Percentiles rank a stretch among this genome's conserved stretches.
These are phyloP conservation scores for Antedon mediterranea DNA, from an alignment of 53 echinoderm and acorn worm genomes.

Conservation along the genomic window DNA sequence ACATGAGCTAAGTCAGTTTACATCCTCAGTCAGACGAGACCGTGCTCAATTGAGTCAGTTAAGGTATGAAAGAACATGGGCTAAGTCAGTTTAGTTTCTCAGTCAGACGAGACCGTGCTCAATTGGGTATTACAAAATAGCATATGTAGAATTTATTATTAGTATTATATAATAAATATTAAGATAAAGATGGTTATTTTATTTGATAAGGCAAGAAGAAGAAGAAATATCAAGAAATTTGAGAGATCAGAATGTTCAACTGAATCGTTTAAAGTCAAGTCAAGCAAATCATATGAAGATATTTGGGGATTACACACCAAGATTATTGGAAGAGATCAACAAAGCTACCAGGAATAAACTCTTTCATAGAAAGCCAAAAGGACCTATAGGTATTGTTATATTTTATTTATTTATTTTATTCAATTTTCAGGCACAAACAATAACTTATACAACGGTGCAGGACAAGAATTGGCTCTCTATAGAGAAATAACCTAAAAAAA, in stretches of 20 bases:
- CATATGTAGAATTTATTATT: too few species aligned
- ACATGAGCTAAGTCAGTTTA: conserved; percentile 53
- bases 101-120: conserved; percentile 26
- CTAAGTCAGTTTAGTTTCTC: conserved; percentile 41
- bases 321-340: conserved; percentile 49
- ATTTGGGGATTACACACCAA: conserved; percentile 57
- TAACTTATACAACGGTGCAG: too few species aligned
- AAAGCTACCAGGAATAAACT: conserved; percentile 20
- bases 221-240: conserved; percentile 26
- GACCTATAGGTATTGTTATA: conserved; percentile 84
- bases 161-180: too few species aligned
- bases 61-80: conserved; percentile 49
- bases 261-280: conserved; percentile 22
- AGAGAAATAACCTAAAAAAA: too few species aligned
- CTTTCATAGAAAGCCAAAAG: conserved; percentile 66
- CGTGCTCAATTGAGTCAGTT: conserved; percentile 33
- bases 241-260: conserved; percentile 7
- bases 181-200: background rate
- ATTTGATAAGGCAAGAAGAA: conserved; percentile 19
- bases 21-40: conserved; percentile 31
- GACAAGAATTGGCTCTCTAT: too few species aligned
- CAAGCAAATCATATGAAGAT: conserved; percentile 53
- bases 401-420: too few species aligned
- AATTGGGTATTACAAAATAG: too few species aligned
- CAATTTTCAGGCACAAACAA: too few species aligned